phyloP scores from a whole-genome alignment of 2,797 vertebrate species.

The Oreochromis grahami region DNA sequence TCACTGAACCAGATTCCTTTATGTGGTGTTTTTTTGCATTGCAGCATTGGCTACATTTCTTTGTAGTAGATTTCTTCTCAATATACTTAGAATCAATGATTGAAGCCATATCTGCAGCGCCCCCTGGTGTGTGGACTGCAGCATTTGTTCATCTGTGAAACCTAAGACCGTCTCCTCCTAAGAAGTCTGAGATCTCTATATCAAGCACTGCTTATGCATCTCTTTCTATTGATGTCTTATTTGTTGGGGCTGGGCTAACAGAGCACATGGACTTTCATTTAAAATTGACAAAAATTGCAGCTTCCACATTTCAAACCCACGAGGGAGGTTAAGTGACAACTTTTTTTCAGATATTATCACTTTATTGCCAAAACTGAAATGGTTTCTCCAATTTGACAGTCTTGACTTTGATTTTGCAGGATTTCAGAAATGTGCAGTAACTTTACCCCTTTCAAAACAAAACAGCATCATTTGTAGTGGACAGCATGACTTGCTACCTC shows the following conservation, averaged over 20 bases:
- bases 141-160: background rate
- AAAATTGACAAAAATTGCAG: background rate
- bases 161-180: background rate
- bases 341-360: background rate
- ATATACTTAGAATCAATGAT: background rate
- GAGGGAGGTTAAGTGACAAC: background rate
- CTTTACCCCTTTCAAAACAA: background rate
- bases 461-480: background rate
- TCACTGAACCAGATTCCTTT: background rate
- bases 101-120: background rate
- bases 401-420: background rate
- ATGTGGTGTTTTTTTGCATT: rapidly evolving
- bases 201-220: rapidly evolving
- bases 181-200: background rate
- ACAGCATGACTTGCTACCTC: background rate
- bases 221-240: rapidly evolving
- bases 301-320: background rate
- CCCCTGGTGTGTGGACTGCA: background rate
- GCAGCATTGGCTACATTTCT: background rate
- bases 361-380: background rate
- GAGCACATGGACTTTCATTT: background rate
- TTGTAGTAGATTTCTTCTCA: background rate
- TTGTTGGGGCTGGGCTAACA: background rate
- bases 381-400: background rate
- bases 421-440: background rate